These are phyloP conservation scores for Blennius ocellaris DNA, from an alignment of 2,113 vertebrate genomes.

Conservation along the genomic window DNA sequence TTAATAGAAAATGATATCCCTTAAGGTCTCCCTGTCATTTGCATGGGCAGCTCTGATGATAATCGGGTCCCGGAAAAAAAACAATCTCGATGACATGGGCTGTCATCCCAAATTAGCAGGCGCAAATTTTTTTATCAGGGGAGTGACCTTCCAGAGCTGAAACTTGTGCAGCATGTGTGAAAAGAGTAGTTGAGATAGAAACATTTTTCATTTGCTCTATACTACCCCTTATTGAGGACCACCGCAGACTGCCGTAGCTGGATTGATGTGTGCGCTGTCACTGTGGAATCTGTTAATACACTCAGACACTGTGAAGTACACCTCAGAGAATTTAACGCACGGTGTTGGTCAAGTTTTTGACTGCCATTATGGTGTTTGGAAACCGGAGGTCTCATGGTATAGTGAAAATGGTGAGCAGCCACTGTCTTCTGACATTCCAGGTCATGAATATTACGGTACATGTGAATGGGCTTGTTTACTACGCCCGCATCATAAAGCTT, in stretches of 20 bases:
- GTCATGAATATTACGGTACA: slow-evolving; percentile 42
- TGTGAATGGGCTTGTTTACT: slow-evolving; percentile 21
- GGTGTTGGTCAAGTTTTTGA: neutral
- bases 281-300: neutral
- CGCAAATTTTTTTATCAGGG: slow-evolving; percentile 73
- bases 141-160: slow-evolving; percentile 74
- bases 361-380: neutral
- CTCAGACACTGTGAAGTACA: neutral
- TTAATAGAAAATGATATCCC: slow-evolving; percentile 84
- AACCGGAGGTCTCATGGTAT: neutral
- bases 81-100: slow-evolving; percentile 75
- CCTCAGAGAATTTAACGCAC: neutral
- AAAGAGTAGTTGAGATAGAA: slow-evolving; percentile 17
- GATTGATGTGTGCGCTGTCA: neutral
- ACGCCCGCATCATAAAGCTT: slow-evolving; percentile 10
- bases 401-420: neutral
- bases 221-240: neutral
- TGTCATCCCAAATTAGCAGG: slow-evolving; percentile 80
- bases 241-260: neutral
- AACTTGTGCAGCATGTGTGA: slow-evolving; percentile 42
- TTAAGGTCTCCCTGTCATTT: slow-evolving; percentile 85
- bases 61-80: slow-evolving; percentile 76
- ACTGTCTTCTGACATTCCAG: slow-evolving; percentile 14
- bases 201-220: slow-evolving; percentile 14
- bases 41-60: slow-evolving; percentile 82